Evolutionary conservation across 1,140 invertebrate genomes (phyloP).

Genomic region (Tetramorium alpestre): DNA sequence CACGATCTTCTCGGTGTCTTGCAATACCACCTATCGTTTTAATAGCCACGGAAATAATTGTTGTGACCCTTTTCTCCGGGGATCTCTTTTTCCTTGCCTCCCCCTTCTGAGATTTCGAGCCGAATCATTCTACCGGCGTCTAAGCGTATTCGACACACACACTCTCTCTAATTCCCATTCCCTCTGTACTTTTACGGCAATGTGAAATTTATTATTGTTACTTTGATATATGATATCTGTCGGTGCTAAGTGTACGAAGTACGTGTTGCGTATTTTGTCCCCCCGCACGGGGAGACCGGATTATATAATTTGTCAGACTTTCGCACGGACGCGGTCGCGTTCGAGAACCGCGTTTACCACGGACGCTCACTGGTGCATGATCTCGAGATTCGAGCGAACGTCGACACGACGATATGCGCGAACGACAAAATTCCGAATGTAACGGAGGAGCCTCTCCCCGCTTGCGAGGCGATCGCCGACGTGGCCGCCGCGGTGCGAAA

Average conservation of each 20-base stretch:
- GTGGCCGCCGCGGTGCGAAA: constrained; percentile 57
- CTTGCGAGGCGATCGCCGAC: background rate
- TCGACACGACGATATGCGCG: background rate
- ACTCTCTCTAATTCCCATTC: background rate
- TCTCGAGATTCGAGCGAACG: background rate
- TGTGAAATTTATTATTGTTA: constrained; percentile 46
- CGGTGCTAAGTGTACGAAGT: constrained; percentile 58
- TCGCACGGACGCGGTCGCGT: constrained; percentile 36
- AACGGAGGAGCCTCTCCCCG: background rate
- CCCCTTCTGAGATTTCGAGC: constrained; percentile 8
- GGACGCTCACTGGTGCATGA: background rate
- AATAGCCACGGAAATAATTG: constrained; percentile 26
- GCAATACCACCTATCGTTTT: constrained; percentile 25
- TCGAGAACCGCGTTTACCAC: background rate
- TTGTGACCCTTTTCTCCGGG: constrained; percentile 2
- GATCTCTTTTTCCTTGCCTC: background rate
- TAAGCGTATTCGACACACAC: constrained; percentile 19
- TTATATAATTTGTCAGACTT: constrained; percentile 13
- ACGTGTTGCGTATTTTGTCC: constrained; percentile 37
- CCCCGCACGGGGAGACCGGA: constrained; percentile 24
- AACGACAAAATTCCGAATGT: background rate
- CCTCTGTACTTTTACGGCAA: background rate
- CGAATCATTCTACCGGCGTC: constrained; percentile 16
- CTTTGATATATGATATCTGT: constrained; percentile 46
- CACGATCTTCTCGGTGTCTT: constrained; percentile 54